Base-by-base conservation (phyloP, 2,888 invertebrate genomes). In the Diloba caeruleocephala region DNA sequence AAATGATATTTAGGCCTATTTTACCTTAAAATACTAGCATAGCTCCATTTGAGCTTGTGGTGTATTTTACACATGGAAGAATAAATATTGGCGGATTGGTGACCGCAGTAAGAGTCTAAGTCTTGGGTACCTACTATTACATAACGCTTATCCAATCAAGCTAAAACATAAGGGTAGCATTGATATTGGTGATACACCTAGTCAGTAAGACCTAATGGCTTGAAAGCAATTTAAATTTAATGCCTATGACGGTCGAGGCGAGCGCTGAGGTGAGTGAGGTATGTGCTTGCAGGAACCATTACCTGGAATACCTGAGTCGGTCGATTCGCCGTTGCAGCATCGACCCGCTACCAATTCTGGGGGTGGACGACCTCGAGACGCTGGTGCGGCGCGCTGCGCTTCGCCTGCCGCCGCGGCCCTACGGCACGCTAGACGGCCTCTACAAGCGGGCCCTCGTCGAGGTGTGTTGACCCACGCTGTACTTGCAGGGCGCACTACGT, bases 401-500 rank as follows among this genome's bases (percentile, higher is more conserved):
- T 84, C 95, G 95, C 70, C 93, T 95, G 71, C 97, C 97, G 39
- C 96, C 96, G 61, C 96, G 96, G 74, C 96, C 96, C 84, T 96
- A 96, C 92, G 96, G 96, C 84, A 94, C 95, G 67, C 94, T 95
- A 61, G 95, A 95, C 71, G 94, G 95, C 58, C 91, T 95, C 79
- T 96, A 95, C 92, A 93, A 94, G 83, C 92, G 92, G 74, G 93
- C 94, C 75, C 94, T 96, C 57, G 81, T 94, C 64, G 94, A 96
- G 96, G 96, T 96, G 84, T 84, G 89, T 87, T 83, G 70, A 81
- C 76, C 50, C 50, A 62, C 57, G 59, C 37, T 74, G 39, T 77
- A 74, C 84, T 92, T 93, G 57, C 95, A 99, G 98, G 95, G 94
- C 95, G 85, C 99, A 99, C 95, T 99, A 98, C 95, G 96, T 98